phyloP scores from a whole-genome alignment of 2,888 invertebrate genomes.

The Parasteatoda lunata region DNA sequence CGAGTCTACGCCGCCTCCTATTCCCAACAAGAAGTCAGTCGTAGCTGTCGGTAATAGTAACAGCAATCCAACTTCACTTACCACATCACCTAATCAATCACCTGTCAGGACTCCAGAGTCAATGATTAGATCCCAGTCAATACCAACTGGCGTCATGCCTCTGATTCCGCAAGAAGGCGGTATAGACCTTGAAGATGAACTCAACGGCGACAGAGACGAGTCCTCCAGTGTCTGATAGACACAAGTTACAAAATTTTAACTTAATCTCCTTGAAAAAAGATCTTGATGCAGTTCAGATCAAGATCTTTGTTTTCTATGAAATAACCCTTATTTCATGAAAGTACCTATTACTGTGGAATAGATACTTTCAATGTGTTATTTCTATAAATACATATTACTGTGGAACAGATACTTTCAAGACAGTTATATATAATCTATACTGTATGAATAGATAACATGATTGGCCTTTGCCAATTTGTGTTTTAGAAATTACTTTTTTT shows the following conservation, averaged over 20 bases:
- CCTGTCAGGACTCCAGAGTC: conserved; percentile 60
- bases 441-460: no score
- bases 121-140: conserved; percentile 52
- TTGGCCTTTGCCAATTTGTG: no score
- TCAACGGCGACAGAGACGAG: conserved; percentile 16
- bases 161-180: conserved; percentile 51
- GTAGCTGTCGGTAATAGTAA: background rate
- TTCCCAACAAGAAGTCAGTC: conserved; percentile 44
- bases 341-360: no score
- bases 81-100: conserved; percentile 38
- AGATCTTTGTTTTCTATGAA: background rate
- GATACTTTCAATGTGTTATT: no score
- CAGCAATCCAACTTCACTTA: conserved; percentile 38
- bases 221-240: conserved; percentile 34
- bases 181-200: conserved; percentile 29
- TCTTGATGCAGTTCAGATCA: background rate
- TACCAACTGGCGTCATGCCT: conserved; percentile 58
- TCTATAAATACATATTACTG: no score
- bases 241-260: background rate
- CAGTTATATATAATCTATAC: no score
- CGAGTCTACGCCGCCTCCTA: conserved; percentile 39
- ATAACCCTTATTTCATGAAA: background rate
- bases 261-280: background rate
- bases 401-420: no score
- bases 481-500: no score